Percentiles rank a stretch among this genome's conserved stretches.
phyloP scores from a whole-genome alignment of 2,797 vertebrate genomes.

The Argya squamiceps region DNA sequence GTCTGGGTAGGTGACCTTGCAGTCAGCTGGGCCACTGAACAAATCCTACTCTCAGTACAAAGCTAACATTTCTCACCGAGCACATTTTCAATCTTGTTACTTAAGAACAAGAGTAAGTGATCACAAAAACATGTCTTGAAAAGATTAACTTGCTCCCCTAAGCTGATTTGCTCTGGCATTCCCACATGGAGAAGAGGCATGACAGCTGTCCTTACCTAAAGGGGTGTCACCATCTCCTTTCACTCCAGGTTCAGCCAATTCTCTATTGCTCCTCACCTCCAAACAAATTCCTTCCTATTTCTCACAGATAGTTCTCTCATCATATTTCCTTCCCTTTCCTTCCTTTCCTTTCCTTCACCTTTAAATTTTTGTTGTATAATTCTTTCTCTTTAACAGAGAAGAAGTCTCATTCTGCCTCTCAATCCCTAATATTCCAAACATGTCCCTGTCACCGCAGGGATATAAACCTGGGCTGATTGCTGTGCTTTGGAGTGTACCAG shows the following conservation, averaged over 20 bases:
- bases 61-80: neutral
- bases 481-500: neutral
- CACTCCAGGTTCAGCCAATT: neutral
- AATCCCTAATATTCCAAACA: neutral
- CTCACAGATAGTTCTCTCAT: neutral
- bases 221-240: neutral
- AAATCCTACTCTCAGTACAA: neutral
- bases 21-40: neutral
- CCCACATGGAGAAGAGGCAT: rapidly evolving
- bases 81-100: neutral
- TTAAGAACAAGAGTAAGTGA: neutral
- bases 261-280: neutral
- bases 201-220: neutral
- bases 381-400: neutral
- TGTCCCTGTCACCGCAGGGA: neutral
- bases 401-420: neutral
- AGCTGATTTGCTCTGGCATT: neutral
- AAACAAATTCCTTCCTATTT: neutral
- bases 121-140: neutral
- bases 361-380: neutral
- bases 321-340: too few species aligned
- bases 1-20: neutral
- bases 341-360: neutral
- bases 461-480: neutral
- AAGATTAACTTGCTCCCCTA: neutral